Evolutionary conservation across 2,113 vertebrate genomes (phyloP), one percentile per base, ranked within the genome.

Genomic region (Colistium nudipinnis): DNA sequence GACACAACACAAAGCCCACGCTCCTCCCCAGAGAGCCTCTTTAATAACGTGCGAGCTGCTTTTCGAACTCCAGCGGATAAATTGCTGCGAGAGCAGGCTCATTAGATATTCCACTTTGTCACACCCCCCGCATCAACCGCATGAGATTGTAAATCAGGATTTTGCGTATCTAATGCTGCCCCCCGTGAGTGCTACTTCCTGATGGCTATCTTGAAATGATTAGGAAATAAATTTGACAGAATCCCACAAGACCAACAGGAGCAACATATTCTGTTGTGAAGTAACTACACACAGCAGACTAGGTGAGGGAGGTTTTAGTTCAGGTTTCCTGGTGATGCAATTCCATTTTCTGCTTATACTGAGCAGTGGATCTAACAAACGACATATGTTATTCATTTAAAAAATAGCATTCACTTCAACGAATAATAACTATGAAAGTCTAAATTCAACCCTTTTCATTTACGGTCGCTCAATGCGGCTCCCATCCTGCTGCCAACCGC

Each of bases 61-160:
- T 63, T 56, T 62, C 41, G 71, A 77, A 79, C 45, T 78, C 47
- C 4, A 5, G 31, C 30, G 49, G 33, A 61, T 62, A 45, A 74
- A 68, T 69, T 63, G 59, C 38, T 60, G 0, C 11, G 25, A 70
- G 9, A 57, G 43, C 28, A 38, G 35, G 62, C 49, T 70, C 36
- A 68, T 13, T 39, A 57, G 33, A 53, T 61, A 57, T 9, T 62
- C 51, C 31, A 51, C 16, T n/a, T 53, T 60, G 27, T 73, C 55
- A 57, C 44, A 24, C 24, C 48, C 39, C 33, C 45, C 16, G 47
- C 49, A 43, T 28, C 45, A 48, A 25, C 17, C 48, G 31, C 41
- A 28, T 44, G 27, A 35, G 30, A 28, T 11, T 16, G 27, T 84
- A 53, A 72, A 69, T 67, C 49, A 62, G 10, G 20, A 28, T 33